Evolutionary conservation across 2,797 vertebrate genomes (phyloP), one percentile per base, ranked within the genome.

Genomic region (Saxicola maurus): DNA sequence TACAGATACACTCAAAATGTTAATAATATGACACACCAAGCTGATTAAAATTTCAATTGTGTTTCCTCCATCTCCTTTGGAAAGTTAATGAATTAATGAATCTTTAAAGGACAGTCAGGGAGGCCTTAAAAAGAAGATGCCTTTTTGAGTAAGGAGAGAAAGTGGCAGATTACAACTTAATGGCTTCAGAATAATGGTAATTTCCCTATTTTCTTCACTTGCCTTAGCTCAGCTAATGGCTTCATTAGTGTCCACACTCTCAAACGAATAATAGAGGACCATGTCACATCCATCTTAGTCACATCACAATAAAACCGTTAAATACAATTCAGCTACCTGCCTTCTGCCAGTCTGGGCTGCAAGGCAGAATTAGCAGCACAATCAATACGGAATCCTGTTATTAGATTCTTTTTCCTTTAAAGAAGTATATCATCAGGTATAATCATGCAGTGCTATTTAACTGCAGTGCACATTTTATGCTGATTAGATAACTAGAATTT

Each of bases 71-170:
- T 97, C 96, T 97, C 97, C 97, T 97, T 97, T 96, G 96, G 97
- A 98, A 98, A 98, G 98, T 98, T 98, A 98, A 98, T 98, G 98
- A 98, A 98, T 98, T 98, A 98, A 98, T 97, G 95, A 97, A 97
- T 98, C 97, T 98, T 97, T 97, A 98, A 98, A 98, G 97, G 97
- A 98, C 97, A 97, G 96, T 93, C 97, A 96, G 96, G 92, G 96
- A 97, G 96, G 97, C 96, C 97, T 97, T 97, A 94, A 97, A 97
- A 98, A 97, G 96, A 97, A 97, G 95, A 97, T 95, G 96, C 96
- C 96, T 97, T 97, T 96, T 96, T 97, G 95, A 97, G 96, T 96
- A 97, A 97, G 96, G 97, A 97, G 97, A 96, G 96, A 98, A 97
- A 97, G 97, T 97, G 96, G 96, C 95, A 96, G 97, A 98, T 98